Evolutionary conservation across 2,113 vertebrate genomes (phyloP), one percentile per base, ranked within the genome.

Genomic region (Hipposideros armiger): DNA sequence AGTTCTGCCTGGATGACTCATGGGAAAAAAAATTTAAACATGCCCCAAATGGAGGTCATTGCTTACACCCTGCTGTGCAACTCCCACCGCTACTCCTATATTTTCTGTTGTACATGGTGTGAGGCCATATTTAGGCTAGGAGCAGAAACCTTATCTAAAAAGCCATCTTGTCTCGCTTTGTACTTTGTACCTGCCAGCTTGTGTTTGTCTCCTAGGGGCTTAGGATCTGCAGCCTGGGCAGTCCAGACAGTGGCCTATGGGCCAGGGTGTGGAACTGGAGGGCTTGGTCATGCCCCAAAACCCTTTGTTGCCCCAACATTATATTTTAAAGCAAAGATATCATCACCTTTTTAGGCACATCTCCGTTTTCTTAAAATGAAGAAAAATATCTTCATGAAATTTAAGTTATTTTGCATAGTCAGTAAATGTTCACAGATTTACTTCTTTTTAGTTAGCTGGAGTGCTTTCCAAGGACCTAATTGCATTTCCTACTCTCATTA

Each of bases 401-500:
- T 28, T 76, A 67, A 56, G 28, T 97, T 82, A 83, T 40, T 86
- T 62, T 86, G 52, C 13, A 60, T 11, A 52, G 16, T 42, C 52
- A 86, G 54, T 32, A 92, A 86, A 81, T 90, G 15, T 19, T 85
- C 30, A 92, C 8, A 56, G 52, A 50, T 30, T 50, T 42, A 67
- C n/a, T 72, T 16, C 69, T 88, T 92, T 52, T 78, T 28, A 83
- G 24, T 77, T 78, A 36, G 30, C 11, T 11, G 6, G 47, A 72
- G 47, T 24, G 54, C 86, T 42, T 52, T 74, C 40, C 24, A 73
- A 47, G 13, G 52, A 81, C 7, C 13, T 54, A 28, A 45, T 85
- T 87, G 62, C 14, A 85, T 96, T 94, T 93, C 6, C n/a, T 66
- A 15, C 1, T 85, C n/a, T 32, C 40, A 78, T 73, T 76, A 73